Percentiles rank a stretch among this genome's conserved stretches.
These are phyloP conservation scores for Heterodera schachtii DNA, from an alignment of 1,140 invertebrate species.

Conservation along the genomic window DNA sequence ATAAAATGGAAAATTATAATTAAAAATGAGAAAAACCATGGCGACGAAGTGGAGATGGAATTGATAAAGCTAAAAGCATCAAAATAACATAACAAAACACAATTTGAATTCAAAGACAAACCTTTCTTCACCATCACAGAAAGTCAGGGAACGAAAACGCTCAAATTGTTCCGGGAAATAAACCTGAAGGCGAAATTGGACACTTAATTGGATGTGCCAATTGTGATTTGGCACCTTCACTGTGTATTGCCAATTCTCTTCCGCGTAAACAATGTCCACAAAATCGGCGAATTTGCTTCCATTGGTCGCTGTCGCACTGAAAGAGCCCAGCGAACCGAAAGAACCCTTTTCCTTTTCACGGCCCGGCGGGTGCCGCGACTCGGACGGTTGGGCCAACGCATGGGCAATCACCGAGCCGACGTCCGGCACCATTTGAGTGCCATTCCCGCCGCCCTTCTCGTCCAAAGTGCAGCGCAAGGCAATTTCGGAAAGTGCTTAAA, in stretches of 20 bases:
- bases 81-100: background rate
- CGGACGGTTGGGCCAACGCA: slow-evolving; percentile 69
- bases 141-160: slow-evolving; percentile 74
- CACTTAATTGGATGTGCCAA: background rate
- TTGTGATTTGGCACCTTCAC: slow-evolving; percentile 51
- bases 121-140: slow-evolving; percentile 72
- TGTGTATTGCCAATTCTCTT: slow-evolving; percentile 55
- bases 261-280: slow-evolving; percentile 56
- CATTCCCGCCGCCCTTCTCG: slow-evolving; percentile 57
- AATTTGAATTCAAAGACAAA: background rate
- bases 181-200: slow-evolving; percentile 72
- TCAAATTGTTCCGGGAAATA: slow-evolving; percentile 79
- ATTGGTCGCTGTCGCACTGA: slow-evolving; percentile 36
- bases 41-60: slow-evolving; percentile 83
- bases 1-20: background rate
- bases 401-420: slow-evolving; percentile 87
- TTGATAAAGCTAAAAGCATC: slow-evolving; percentile 69
- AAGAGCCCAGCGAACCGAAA: background rate
- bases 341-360: background rate
- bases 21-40: slow-evolving; percentile 72
- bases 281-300: slow-evolving; percentile 28
- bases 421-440: slow-evolving; percentile 69
- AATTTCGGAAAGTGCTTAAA: slow-evolving; percentile 2
- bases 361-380: background rate
- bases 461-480: slow-evolving; percentile 46